phyloP scores from a whole-genome alignment of 2,888 invertebrate species.

The Oscheius myriophilus region DNA sequence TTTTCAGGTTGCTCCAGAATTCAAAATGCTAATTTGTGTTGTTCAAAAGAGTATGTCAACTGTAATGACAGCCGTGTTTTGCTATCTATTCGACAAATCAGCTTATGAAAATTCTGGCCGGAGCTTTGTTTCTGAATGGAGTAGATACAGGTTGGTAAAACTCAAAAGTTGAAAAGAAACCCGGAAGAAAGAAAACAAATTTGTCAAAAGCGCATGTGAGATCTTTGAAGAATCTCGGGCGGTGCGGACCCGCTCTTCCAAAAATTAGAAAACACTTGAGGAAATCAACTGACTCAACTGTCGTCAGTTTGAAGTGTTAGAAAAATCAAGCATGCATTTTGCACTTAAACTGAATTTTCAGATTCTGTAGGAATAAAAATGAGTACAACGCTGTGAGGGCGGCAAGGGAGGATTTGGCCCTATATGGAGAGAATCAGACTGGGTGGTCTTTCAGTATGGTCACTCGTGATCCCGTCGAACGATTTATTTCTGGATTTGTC shows the following conservation, averaged over 20 bases:
- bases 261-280: neutral
- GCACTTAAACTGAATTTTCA: slow-evolving; percentile 21
- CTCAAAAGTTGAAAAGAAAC: neutral
- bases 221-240: too few relatives aligned
- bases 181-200: too few relatives aligned
- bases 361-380: slow-evolving; percentile 56
- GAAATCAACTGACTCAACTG: neutral
- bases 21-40: slow-evolving; percentile 57
- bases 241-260: neutral
- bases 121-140: slow-evolving; percentile 38
- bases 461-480: slow-evolving; percentile 62
- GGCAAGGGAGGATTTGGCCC: slow-evolving; percentile 34
- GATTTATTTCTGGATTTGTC: slow-evolving; percentile 66
- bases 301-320: neutral
- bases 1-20: slow-evolving; percentile 50
- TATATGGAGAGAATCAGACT: slow-evolving; percentile 23
- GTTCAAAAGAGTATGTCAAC: slow-evolving; percentile 65
- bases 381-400: slow-evolving; percentile 37
- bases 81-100: slow-evolving; percentile 52
- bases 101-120: slow-evolving; percentile 36
- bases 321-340: too few relatives aligned
- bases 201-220: neutral
- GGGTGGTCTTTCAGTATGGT: slow-evolving; percentile 56
- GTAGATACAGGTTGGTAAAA: slow-evolving; percentile 35
- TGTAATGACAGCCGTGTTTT: slow-evolving; percentile 58